Base-by-base conservation (phyloP, 1,140 invertebrate species). In the Micrasema longulum region DNA sequence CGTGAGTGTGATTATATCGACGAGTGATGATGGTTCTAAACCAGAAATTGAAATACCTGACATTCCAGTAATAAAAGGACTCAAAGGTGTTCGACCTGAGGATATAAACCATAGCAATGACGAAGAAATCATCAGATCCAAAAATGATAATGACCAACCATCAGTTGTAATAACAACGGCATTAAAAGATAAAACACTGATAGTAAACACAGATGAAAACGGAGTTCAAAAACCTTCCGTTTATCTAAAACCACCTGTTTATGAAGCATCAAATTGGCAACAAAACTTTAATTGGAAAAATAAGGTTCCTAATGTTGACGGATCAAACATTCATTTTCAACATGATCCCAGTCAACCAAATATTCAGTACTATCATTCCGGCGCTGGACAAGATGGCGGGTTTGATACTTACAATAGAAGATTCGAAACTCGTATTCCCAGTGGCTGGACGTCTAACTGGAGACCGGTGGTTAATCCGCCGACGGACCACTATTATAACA, bases 1-100 rank as follows among this genome's bases (percentile, higher is more conserved):
- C 65, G 75, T 79, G 7, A 67, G 77, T 18, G 77, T 79, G 1
- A 73, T 75, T 18, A 76, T 79, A 45, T 74, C 76, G 23, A 77
- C 77, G 12, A 73, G 35, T 14, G 23, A 71, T 47, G 64, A 71
- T 2, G 16, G n/a, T 26, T 50, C 53, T 53, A 63, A 70, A 23
- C 50, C 65, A 48, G 69, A 66, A 43, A 52, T 47, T 20, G 20
- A 72, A 43, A 4, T 31, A 22, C n/a, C 70, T 2, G 78, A 79
- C 48, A 66, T 79, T 14, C 78, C 78, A 12, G 45, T 79, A 9
- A 38, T 79, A 20, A 66, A 77, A 48, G 78, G 78, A 35, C 69
- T 69, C 18, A 72, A 57, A 14, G 74, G 76, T 12, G 70, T 69
- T 0, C 55, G 69, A 41, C 70, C 74, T 16, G 48, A 72, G 60